A percentile compares a stretch with the other conserved stretches of the same genome.
Conservation (phyloP, 2,797 vertebrate species). For the Peromyscus eremicus region DNA sequence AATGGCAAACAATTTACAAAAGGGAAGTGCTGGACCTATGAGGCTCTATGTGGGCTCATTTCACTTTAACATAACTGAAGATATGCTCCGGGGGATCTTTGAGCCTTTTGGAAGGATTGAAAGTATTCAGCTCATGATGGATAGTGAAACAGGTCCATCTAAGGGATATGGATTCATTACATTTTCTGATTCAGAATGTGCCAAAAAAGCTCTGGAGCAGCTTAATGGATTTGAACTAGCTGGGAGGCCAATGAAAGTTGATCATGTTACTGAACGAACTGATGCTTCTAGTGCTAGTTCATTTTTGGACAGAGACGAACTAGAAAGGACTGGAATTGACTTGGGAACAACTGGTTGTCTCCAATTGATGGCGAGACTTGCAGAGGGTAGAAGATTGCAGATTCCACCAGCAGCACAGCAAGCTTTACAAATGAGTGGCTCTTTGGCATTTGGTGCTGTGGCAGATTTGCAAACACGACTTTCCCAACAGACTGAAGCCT, state of each 20-base stretch:
- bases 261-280: constrained; percentile 96
- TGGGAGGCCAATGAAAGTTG: constrained; percentile 98
- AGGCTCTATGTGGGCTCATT: constrained; percentile 96
- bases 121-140: constrained; percentile 99
- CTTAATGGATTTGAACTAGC: constrained; percentile 98
- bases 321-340: constrained; percentile 96
- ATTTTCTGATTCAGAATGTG: constrained; percentile 97
- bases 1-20: constrained; percentile 96
- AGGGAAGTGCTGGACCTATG: constrained; percentile 96
- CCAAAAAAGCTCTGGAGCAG: constrained; percentile 98
- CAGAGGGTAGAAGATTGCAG: constrained; percentile 97
- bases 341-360: constrained; percentile 96
- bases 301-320: constrained; percentile 96
- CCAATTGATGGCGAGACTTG: constrained; percentile 97
- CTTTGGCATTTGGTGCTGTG: constrained; percentile 97
- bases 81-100: constrained; percentile 98
- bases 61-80: constrained; percentile 99
- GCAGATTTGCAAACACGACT: too few relatives aligned
- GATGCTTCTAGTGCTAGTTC: constrained; percentile 94
- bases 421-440: constrained; percentile 97
- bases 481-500: too few relatives aligned
- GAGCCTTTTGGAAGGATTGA: constrained; percentile 98
- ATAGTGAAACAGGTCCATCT: constrained; percentile 96
- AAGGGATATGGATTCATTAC: constrained; percentile 99
- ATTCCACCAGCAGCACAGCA: constrained; percentile 98